Evolutionary conservation across 1,140 invertebrate species (phyloP).

Genomic region (Berghia stephanieae): DNA sequence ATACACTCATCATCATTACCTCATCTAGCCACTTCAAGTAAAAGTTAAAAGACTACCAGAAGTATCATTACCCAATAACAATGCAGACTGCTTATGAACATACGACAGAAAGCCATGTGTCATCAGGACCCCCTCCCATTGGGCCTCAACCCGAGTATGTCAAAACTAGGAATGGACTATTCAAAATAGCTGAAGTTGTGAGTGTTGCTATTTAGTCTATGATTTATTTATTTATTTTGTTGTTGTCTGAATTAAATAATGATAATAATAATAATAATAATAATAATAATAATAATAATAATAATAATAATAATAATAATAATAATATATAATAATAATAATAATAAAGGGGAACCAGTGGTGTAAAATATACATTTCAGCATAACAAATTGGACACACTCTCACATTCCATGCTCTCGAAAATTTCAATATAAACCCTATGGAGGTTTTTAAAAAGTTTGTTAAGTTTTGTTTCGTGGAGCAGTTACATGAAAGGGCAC

Average conservation of each 20-base stretch:
- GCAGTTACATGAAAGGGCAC: no score
- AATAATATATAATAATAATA: background rate
- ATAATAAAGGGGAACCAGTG: background rate
- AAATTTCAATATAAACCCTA: background rate
- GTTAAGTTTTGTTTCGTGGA: no score
- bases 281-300: background rate
- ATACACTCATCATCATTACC: background rate
- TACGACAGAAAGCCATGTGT: conserved; percentile 39
- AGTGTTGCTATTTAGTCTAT: conserved; percentile 63
- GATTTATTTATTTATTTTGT: conserved; percentile 28
- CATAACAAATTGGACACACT: background rate
- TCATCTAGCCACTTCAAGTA: background rate
- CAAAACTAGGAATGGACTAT: conserved; percentile 76
- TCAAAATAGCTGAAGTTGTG: conserved; percentile 84
- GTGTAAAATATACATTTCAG: background rate
- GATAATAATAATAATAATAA: background rate
- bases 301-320: background rate
- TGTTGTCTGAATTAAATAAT: background rate
- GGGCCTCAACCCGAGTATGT: conserved; percentile 69
- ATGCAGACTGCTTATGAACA: conserved; percentile 38
- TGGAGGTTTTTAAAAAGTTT: background rate
- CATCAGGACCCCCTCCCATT: conserved; percentile 32
- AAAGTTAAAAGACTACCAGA: background rate
- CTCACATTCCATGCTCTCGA: no score
- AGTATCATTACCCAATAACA: background rate